phyloP scores from a whole-genome alignment of 2,888 invertebrate genomes.

The Pandemis heparana region DNA sequence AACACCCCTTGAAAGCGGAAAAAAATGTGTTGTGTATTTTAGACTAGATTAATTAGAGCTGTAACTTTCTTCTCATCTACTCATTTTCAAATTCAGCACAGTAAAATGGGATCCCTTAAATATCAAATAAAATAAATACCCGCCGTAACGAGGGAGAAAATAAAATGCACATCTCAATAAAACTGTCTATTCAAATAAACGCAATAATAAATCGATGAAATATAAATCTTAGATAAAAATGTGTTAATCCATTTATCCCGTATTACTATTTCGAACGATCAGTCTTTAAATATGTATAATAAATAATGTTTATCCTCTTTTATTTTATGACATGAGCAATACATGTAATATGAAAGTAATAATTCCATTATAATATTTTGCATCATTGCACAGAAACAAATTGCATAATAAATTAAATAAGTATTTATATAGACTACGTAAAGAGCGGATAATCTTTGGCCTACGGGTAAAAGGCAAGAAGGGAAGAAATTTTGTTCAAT shows the following conservation, averaged over 20 bases:
- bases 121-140: too few relatives aligned
- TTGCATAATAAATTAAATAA: conserved; percentile 18
- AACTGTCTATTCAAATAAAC: conserved; percentile 61
- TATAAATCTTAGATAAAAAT: conserved; percentile 64
- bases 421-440: too few relatives aligned
- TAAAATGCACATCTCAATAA: conserved; percentile 44
- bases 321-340: conserved; percentile 15
- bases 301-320: conserved; percentile 35
- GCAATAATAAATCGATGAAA: conserved; percentile 56
- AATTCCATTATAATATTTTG: conserved; percentile 7
- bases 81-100: not conserved
- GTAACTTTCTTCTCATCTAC: not conserved
- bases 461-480: too few relatives aligned
- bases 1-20: too few relatives aligned
- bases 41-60: too few relatives aligned
- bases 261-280: conserved; percentile 54
- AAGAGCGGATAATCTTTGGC: too few relatives aligned
- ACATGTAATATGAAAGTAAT: conserved; percentile 36
- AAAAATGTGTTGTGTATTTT: too few relatives aligned
- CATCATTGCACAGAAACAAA: conserved; percentile 34
- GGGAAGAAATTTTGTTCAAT: too few relatives aligned
- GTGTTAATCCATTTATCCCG: conserved; percentile 55
- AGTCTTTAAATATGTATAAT: conserved; percentile 52
- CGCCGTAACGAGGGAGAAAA: not conserved
- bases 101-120: not conserved